Evolutionary conservation across 2,113 vertebrate genomes (phyloP), one percentile per base, ranked within the genome.

Genomic region (Anthoscopus minutus): DNA sequence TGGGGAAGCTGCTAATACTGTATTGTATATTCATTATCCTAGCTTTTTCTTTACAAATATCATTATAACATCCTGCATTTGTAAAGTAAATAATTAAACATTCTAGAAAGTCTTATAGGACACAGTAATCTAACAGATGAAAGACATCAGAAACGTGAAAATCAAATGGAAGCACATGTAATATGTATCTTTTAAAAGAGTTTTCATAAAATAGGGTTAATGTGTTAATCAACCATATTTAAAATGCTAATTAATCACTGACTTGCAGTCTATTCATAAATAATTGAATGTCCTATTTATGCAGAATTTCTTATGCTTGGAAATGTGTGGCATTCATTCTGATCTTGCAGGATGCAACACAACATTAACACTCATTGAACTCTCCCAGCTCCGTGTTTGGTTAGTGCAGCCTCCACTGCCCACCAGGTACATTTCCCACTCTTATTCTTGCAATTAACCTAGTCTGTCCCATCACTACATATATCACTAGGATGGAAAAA

Each of bases 11-110:
- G 89, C 93, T 97, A 94, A 96, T 96, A 66, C 60, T n/a, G 79
- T 80, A 96, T 96, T 97, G 96, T 96, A 94, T 92, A 91, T 91
- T 97, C 95, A 81, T 92, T 96, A 93, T 97, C 88, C 90, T 54
- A 91, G 93, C 69, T 94, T 89, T 95, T 96, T 95, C 96, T 97
- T 97, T 97, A 97, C 96, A 97, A 97, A 97, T 95, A 96, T 95
- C 96, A 96, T 93, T 96, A 97, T 96, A 96, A 96, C 93, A 95
- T 93, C 83, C 92, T 96, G 96, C 96, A 96, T 97, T 97, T 97
- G 96, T 97, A 97, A 95, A 96, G 96, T 97, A 97, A 97, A 97
- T 97, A 97, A 97, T 96, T 97, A 97, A 97, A 96, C 96, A 5
- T 96, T 95, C 89, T 82, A 96, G 96, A 94, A 96, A 96, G 93